A percentile compares a stretch with the other conserved stretches of the same genome.
These are phyloP conservation scores for Aradophagus sp. DNA, from an alignment of 1,140 invertebrate genomes.

Conservation along the genomic window DNA sequence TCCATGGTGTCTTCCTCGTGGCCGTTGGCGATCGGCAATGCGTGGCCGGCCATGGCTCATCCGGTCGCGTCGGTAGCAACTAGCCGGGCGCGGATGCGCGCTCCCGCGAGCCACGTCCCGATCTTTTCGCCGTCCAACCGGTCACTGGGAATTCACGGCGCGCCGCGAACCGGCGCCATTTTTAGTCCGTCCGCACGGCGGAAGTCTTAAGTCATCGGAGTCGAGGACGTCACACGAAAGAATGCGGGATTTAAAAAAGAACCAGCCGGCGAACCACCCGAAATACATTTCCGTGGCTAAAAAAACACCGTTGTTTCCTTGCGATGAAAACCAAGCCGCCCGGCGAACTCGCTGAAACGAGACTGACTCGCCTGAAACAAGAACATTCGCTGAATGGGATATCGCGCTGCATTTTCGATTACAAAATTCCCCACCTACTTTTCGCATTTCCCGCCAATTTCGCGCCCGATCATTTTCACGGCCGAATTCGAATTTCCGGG, in stretches of 20 bases:
- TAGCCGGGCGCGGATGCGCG: too few species aligned
- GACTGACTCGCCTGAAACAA: too few species aligned
- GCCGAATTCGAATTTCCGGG: too few species aligned
- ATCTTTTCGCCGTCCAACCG: constrained; percentile 37
- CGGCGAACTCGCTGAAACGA: not conserved
- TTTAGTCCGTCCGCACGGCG: constrained; percentile 47
- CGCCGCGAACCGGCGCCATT: constrained; percentile 48
- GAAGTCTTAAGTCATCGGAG: constrained; percentile 55
- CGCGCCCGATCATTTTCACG: too few species aligned
- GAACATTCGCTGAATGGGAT: too few species aligned
- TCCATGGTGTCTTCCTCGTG: constrained; percentile 68
- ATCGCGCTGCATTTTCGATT: too few species aligned
- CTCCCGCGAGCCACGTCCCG: constrained; percentile 32
- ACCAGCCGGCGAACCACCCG: constrained; percentile 27
- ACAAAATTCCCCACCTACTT: too few species aligned
- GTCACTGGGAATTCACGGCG: constrained; percentile 38
- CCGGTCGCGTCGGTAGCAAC: constrained; percentile 5
- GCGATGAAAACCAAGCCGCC: too few species aligned
- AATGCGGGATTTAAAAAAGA: constrained; percentile 50
- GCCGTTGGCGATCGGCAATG: constrained; percentile 51
- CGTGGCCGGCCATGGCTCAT: constrained; percentile 14
- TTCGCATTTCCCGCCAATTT: too few species aligned
- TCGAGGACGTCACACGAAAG: constrained; percentile 47
- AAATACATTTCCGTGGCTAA: constrained; percentile 35
- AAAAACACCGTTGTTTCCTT: constrained; percentile 8